Percentiles rank a stretch among this genome's conserved stretches.
These are phyloP conservation scores for Hipparchia sbordonii DNA, from an alignment of 2,888 invertebrate genomes.

Conservation along the genomic window DNA sequence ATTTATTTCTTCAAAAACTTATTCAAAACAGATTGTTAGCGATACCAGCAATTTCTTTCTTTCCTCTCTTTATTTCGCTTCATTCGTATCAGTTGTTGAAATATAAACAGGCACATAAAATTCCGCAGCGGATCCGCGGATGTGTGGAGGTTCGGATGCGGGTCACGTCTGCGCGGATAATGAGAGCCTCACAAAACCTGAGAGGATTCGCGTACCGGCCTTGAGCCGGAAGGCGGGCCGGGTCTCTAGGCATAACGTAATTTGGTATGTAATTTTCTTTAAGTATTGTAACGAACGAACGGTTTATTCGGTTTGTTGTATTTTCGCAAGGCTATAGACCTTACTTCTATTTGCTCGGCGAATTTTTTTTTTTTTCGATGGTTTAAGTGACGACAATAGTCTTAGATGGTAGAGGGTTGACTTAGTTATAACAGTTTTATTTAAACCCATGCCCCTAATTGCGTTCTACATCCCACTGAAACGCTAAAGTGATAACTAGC, in stretches of 20 bases:
- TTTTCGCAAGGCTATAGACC: background rate
- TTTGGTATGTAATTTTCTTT: conserved; percentile 8
- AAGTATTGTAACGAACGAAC: conserved; percentile 7
- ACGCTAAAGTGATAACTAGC: too few relatives aligned
- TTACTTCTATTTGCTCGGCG: background rate
- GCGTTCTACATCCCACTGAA: too few relatives aligned
- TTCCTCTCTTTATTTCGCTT: conserved; percentile 23
- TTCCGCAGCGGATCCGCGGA: conserved; percentile 33
- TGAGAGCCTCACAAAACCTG: conserved; percentile 40
- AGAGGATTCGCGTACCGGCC: conserved; percentile 37
- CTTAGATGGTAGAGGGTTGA: too few relatives aligned
- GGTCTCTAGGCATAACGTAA: conserved; percentile 20
- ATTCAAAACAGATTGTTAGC: background rate
- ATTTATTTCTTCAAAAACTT: too few relatives aligned
- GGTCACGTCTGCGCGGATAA: conserved; percentile 52
- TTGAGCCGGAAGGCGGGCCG: conserved; percentile 37
- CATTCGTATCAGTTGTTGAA: conserved; percentile 22
- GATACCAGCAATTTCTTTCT: conserved; percentile 2
- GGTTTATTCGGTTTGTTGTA: background rate
- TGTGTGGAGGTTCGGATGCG: conserved; percentile 44
- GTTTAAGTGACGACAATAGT: too few relatives aligned
- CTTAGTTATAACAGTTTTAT: too few relatives aligned
- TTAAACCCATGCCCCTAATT: too few relatives aligned
- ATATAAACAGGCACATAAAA: conserved; percentile 30
- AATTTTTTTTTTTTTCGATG: background rate